Evolutionary conservation across 2,888 invertebrate species (phyloP).

Genomic region (Eupithecia subfuscata): DNA sequence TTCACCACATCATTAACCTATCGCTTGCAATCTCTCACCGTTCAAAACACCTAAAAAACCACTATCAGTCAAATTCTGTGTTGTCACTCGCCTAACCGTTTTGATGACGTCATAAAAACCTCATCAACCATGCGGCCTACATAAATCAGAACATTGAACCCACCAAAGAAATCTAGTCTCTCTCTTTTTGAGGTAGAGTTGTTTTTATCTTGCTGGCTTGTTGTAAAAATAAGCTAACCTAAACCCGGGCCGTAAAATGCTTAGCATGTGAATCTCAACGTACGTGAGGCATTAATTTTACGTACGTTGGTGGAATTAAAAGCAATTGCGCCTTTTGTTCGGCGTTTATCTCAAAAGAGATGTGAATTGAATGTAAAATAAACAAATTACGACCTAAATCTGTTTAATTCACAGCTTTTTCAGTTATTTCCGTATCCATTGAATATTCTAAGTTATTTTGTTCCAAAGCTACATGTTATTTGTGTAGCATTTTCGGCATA

Average conservation of each 20-base stretch:
- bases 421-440: neutral
- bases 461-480: neutral
- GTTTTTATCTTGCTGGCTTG: slow-evolving; percentile 9
- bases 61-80: slow-evolving; percentile 46
- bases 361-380: slow-evolving; percentile 5
- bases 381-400: neutral
- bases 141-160: slow-evolving; percentile 54
- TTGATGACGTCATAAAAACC: slow-evolving; percentile 72
- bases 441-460: neutral
- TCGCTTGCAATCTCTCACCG: slow-evolving; percentile 31
- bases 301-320: slow-evolving; percentile 41
- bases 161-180: slow-evolving; percentile 26
- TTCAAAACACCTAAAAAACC: slow-evolving; percentile 40
- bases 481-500: neutral
- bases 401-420: neutral
- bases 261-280: slow-evolving; percentile 45
- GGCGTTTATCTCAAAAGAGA: slow-evolving; percentile 22
- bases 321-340: slow-evolving; percentile 25
- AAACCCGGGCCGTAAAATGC: slow-evolving; percentile 42
- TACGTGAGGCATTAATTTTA: slow-evolving; percentile 42
- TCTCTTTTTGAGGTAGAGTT: slow-evolving; percentile 9
- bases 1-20: slow-evolving; percentile 27
- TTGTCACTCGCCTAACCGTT: slow-evolving; percentile 63
- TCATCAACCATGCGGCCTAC: slow-evolving; percentile 63
- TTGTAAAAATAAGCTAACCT: slow-evolving; percentile 42